Conservation (phyloP, 2,113 vertebrate genomes). For the Brachyhypopomus gauderio region DNA sequence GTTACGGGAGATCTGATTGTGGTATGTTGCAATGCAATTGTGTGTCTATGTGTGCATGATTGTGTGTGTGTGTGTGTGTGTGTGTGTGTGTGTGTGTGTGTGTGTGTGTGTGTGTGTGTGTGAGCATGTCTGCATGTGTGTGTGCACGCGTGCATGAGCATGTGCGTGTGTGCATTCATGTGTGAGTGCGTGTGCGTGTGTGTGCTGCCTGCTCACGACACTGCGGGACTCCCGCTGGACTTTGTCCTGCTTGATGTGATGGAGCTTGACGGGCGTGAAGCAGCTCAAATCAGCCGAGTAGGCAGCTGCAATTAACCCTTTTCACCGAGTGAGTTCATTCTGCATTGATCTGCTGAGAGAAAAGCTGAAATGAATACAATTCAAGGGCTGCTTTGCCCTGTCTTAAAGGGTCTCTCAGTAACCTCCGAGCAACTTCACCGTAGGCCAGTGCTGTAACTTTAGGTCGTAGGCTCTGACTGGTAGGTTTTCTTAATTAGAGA, state of each 20-base stretch:
- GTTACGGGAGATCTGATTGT: too few relatives aligned
- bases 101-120: background rate
- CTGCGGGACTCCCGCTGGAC: slow-evolving; percentile 60
- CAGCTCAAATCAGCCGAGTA: slow-evolving; percentile 78
- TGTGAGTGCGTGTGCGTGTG: slow-evolving; percentile 33
- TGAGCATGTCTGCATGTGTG: slow-evolving; percentile 9
- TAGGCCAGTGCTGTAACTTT: too few relatives aligned
- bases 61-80: too few relatives aligned
- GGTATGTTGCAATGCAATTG: background rate
- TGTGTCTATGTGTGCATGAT: background rate
- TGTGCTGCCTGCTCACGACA: slow-evolving; percentile 60
- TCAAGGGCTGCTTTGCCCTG: background rate
- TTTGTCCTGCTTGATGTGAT: slow-evolving; percentile 74
- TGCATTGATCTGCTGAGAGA: slow-evolving; percentile 76
- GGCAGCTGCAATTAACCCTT: slow-evolving; percentile 78
- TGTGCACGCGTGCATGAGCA: slow-evolving; percentile 20
- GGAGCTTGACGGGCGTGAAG: slow-evolving; percentile 79
- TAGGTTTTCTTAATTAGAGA: too few relatives aligned
- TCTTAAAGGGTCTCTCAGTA: background rate
- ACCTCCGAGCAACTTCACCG: too few relatives aligned
- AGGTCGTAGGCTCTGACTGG: too few relatives aligned
- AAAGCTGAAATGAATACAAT: slow-evolving; percentile 39
- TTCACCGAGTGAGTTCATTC: slow-evolving; percentile 71
- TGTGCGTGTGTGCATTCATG: slow-evolving; percentile 24
- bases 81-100: background rate